Conservation (phyloP, 1,140 invertebrate species). For the Zaprionus tsacasi region DNA sequence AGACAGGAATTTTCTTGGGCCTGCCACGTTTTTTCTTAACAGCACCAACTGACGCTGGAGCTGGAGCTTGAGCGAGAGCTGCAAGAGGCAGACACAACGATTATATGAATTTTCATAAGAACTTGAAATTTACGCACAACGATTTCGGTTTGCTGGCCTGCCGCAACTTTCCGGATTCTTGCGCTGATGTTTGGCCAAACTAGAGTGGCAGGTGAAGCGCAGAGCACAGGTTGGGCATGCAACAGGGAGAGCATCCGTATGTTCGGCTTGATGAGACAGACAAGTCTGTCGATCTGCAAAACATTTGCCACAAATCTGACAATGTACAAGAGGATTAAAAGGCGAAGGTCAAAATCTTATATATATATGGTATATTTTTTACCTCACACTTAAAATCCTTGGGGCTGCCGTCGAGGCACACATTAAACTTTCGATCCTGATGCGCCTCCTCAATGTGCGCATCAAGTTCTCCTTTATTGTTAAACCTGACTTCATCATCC, state of each 20-base stretch:
- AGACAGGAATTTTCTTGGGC: slow-evolving; percentile 36
- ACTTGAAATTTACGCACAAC: slow-evolving; percentile 35
- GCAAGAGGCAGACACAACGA: slow-evolving; percentile 12
- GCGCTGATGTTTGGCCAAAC: slow-evolving; percentile 84
- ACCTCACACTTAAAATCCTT: slow-evolving; percentile 85
- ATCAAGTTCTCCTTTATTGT: slow-evolving; percentile 31
- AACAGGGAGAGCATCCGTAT: slow-evolving; percentile 83
- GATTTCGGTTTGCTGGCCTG: slow-evolving; percentile 42
- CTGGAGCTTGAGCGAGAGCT: slow-evolving; percentile 6
- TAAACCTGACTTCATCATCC: slow-evolving; percentile 20
- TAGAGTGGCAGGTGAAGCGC: slow-evolving; percentile 84
- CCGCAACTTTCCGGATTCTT: slow-evolving; percentile 84
- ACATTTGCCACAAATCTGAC: slow-evolving; percentile 84
- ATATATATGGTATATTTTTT: no score
- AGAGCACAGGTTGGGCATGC: slow-evolving; percentile 82
- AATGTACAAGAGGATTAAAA: neutral
- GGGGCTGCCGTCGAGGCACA: slow-evolving; percentile 84
- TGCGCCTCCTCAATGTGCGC: slow-evolving; percentile 40
- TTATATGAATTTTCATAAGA: slow-evolving; percentile 8
- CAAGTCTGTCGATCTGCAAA: slow-evolving; percentile 84
- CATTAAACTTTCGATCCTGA: slow-evolving; percentile 45
- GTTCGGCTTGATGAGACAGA: slow-evolving; percentile 84
- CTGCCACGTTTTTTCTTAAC: slow-evolving; percentile 36
- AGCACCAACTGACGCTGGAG: neutral
- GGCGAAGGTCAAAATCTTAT: no score